These are phyloP conservation scores for Cossypha caffra DNA, from an alignment of 2,797 vertebrate genomes.

Conservation along the genomic window DNA sequence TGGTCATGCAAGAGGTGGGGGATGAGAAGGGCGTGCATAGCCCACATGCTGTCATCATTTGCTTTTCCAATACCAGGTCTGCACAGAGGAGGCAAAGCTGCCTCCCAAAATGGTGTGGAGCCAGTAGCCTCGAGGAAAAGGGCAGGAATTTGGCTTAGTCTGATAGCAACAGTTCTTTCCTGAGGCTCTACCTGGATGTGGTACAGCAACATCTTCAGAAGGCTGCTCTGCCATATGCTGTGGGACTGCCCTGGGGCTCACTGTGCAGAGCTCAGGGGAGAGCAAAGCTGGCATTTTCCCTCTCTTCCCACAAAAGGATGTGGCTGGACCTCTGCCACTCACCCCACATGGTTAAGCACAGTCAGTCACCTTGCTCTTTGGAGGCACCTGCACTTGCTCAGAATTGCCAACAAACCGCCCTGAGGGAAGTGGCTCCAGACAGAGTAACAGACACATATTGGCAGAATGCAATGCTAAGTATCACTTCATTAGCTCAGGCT, in stretches of 20 bases:
- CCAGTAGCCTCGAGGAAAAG: slow-evolving; percentile 7
- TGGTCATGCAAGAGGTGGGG: neutral
- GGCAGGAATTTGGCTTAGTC: slow-evolving; percentile 15
- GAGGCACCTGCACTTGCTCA: neutral
- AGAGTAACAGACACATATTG: neutral
- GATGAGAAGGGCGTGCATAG: neutral
- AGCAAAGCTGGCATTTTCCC: neutral
- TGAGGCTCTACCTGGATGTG: slow-evolving; percentile 33
- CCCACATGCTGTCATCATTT: neutral
- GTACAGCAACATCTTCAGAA: slow-evolving; percentile 4
- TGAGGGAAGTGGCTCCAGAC: neutral
- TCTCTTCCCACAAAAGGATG: neutral
- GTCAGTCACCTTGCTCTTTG: neutral
- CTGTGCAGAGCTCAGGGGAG: neutral
- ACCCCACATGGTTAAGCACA: neutral
- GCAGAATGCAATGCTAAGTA: neutral
- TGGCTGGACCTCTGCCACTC: neutral
- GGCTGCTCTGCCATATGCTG: slow-evolving; percentile 30
- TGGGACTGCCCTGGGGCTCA: neutral
- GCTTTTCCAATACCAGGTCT: neutral
- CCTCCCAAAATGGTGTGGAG: neutral
- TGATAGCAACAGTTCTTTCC: neutral
- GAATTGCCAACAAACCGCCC: neutral
- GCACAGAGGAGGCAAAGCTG: neutral
- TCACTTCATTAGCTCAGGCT: neutral